Evolutionary conservation across 1,140 invertebrate species (phyloP), one percentile per base, ranked within the genome.

Genomic region (Panagrolaimus sp.): DNA sequence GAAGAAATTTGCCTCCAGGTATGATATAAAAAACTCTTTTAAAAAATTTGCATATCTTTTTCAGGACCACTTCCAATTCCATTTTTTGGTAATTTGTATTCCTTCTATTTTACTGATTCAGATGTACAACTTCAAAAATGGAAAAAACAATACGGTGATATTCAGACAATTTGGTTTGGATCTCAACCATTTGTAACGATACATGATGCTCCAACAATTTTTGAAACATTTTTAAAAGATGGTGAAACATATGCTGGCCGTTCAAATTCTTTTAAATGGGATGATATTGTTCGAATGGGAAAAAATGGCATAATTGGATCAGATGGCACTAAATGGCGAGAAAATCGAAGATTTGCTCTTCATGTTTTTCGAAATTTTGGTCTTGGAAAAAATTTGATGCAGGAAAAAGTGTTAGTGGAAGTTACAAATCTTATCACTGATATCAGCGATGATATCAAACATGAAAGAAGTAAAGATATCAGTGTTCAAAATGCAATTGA

Each of bases 291-390:
- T 13, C 25, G 65, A 13, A 63, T 63, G 11, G 72, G 65, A 20
- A 25, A 43, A 2, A 45, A 65, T 44, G 72, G 72, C 2, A 42
- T 73, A 11, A 63, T 67, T 31, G n/a, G 42, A 68, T 87, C 69
- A 7, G 69, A 72, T 23, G 73, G 73, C 4, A n/a, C 71, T 23
- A 31, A 72, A n/a, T 74, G 73, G 73, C 16, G 53, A 23, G 74
- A 72, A 44, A 48, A 71, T 31, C 43, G 73, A 16, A 61, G 73
- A 9, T 75, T 74, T 64, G 65, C 70, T 44, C 27, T 74, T 11
- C 73, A 76, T 43, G 70, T 76, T 42, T 72, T 74, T 38, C 70
- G 73, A 27, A 70, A 74, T 73, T 76, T 74, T 69, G 73, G 73
- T 2, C 51, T 74, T 23, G 73, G 73, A n/a, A 74, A 72, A 25